phyloP scores from a whole-genome alignment of 2,888 invertebrate genomes.

The Philopedon plagiatum region DNA sequence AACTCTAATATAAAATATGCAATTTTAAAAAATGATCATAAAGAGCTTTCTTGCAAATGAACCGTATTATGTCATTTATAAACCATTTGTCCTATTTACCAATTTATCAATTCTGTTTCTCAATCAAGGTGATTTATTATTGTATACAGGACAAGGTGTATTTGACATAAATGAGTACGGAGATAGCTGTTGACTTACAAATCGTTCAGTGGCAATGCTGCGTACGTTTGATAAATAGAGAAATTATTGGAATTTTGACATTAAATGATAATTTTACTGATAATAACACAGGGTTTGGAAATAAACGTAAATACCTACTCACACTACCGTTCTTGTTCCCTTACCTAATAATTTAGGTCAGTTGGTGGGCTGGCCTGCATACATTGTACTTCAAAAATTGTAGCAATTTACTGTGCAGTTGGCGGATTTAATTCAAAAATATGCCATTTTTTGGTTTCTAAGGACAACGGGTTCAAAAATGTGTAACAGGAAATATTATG shows the following conservation, averaged over 20 bases:
- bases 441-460: too few species aligned
- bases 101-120: neutral
- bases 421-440: too few species aligned
- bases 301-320: neutral
- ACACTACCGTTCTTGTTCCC: neutral
- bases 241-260: neutral
- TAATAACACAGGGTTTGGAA: neutral
- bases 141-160: neutral
- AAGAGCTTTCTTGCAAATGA: too few species aligned
- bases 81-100: neutral
- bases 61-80: neutral
- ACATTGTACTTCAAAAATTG: too few species aligned
- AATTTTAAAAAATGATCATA: neutral
- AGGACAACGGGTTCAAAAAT: too few species aligned
- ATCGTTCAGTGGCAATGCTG: neutral
- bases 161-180: neutral
- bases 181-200: conserved; percentile 4
- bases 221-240: neutral
- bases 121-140: conserved; percentile 5
- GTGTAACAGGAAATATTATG: too few species aligned
- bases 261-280: neutral
- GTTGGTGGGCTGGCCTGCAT: too few species aligned
- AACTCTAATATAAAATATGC: too few species aligned
- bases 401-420: too few species aligned
- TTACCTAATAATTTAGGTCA: too few species aligned